Evolutionary conservation across 2,113 vertebrate species (phyloP).

Genomic region (Onychorhynchus coronatus): DNA sequence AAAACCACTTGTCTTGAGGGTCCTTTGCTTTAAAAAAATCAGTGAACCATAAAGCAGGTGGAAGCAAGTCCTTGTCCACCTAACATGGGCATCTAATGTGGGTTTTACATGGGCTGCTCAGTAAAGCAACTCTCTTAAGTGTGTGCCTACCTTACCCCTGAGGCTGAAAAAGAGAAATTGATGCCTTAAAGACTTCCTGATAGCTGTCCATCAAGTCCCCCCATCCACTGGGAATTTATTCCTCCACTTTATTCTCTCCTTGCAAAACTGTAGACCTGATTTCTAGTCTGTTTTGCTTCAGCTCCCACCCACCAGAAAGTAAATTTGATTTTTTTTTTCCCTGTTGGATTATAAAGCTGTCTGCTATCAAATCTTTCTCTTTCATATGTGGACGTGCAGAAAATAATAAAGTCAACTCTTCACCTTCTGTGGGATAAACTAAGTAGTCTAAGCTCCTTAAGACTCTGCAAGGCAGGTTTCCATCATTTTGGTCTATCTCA

Average conservation of each 20-base stretch:
- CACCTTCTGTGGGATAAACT: neutral
- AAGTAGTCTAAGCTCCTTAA: constrained; percentile 43
- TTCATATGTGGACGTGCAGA: neutral
- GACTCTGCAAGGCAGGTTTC: constrained; percentile 37
- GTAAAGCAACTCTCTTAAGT: neutral
- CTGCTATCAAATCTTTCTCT: constrained; percentile 7
- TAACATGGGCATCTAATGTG: neutral
- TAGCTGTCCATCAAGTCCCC: neutral
- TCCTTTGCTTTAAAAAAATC: neutral
- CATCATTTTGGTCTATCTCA: constrained; percentile 40
- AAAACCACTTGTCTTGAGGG: neutral
- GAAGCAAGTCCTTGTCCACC: neutral
- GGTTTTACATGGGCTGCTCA: neutral
- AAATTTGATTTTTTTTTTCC: neutral
- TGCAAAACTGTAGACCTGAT: neutral
- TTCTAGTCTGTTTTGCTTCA: neutral
- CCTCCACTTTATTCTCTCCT: neutral
- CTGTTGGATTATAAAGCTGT: constrained; percentile 21
- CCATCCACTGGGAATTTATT: neutral
- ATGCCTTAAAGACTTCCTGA: neutral
- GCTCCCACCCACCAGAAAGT: neutral
- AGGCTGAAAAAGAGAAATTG: neutral
- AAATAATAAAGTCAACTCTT: constrained; percentile 44
- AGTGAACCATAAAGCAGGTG: neutral
- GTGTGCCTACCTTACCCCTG: neutral